A percentile compares a stretch with the other conserved stretches of the same genome.
phyloP scores from a whole-genome alignment of 2,888 invertebrate species.

The Tenthredo mesomela region DNA sequence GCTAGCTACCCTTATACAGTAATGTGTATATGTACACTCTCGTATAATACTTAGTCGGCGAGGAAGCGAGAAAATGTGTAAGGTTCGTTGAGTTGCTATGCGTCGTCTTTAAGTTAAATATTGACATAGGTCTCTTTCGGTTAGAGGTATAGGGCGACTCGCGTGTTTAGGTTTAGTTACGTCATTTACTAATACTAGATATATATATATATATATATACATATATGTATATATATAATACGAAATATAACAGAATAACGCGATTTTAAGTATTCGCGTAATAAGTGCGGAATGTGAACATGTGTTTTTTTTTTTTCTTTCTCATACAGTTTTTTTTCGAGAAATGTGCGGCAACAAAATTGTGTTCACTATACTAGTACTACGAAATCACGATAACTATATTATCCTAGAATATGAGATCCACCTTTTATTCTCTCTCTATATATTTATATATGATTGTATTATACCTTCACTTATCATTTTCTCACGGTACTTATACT shows the following conservation, averaged over 20 bases:
- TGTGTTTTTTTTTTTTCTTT: neutral
- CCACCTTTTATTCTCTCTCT: neutral
- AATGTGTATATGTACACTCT: neutral
- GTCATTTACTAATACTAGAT: conserved; percentile 8
- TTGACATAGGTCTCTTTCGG: conserved; percentile 39
- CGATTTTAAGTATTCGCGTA: neutral
- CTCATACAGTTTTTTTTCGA: neutral
- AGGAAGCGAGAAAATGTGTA: neutral
- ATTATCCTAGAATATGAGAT: too few species aligned
- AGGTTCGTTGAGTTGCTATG: neutral
- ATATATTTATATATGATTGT: too few species aligned
- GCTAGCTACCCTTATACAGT: neutral
- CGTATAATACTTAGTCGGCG: neutral
- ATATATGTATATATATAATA: neutral
- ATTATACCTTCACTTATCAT: neutral
- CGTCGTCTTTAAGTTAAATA: conserved; percentile 16
- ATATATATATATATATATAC: too few species aligned
- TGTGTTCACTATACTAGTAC: too few species aligned
- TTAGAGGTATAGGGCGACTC: neutral
- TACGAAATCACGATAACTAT: too few species aligned
- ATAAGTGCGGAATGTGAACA: neutral
- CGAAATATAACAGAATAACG: neutral
- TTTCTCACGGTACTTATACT: neutral
- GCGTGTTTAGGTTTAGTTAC: conserved; percentile 9
- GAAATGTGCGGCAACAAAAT: too few species aligned